Evolutionary conservation across 2,888 invertebrate species (phyloP), one percentile per base, ranked within the genome.

Genomic region (Gari tellinella): DNA sequence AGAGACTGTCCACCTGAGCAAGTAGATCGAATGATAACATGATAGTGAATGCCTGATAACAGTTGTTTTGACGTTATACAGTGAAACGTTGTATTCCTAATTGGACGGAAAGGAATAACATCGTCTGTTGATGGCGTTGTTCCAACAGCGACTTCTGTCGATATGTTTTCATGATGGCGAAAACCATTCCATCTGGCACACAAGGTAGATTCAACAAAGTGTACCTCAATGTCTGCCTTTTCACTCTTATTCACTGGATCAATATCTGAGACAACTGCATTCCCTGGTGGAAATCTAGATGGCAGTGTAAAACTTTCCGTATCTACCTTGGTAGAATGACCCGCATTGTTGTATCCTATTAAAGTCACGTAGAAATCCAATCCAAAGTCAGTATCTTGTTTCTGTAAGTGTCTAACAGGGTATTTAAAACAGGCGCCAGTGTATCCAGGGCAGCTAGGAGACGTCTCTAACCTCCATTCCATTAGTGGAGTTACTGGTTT

Each of bases 211-310:
- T 40, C 17, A 1, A 61, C 57, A 19, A 68, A 64, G 41, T 76
- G 76, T 7, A 46, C 40, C 21, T 57, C 23, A 1, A 61, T 23
- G 31, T 76, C 75, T 14, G 7, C 12, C 23, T 15, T 15, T 10
- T 1, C 25, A 31, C 5, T 31, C 10, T 31, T 4, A 10, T 31
- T 10, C 10, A 1, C 25, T 2, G 68, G 68, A 38, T 68, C 68
- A 37, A 62, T 31, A 37, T 80, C 80, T 23, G 64, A 38, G n/a
- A 80, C 63, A 0, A 62, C 15, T 3, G 64, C 77, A 19, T 72
- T 41, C 15, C 68, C 74, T n/a, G 80, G 80, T 0, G 80, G 70
- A 58, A 53, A 68, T 40, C 19, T 53, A 0, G 80, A 80, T 10
- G 80, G 80, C 3, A 80, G 37, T 0, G 14, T 21, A 46, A 80